Evolutionary conservation across 1,140 invertebrate genomes (phyloP).

Genomic region (Drosophila equinoxialis): DNA sequence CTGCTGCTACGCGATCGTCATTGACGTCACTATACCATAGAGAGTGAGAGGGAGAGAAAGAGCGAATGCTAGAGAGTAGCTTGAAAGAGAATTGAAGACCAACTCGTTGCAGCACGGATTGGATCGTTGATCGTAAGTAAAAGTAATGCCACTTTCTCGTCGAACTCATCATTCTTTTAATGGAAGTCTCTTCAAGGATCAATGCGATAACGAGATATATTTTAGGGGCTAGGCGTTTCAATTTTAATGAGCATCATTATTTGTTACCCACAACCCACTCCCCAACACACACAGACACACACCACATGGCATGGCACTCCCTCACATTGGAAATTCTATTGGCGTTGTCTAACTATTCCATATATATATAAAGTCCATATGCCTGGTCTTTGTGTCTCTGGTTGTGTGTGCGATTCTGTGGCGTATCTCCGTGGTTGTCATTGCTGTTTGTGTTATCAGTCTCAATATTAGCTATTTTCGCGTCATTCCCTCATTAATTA

Average conservation of each 20-base stretch:
- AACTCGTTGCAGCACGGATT: neutral
- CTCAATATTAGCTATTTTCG: constrained; percentile 5
- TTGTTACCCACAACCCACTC: neutral
- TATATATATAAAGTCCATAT: neutral
- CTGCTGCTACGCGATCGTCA: constrained; percentile 38
- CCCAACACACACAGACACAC: neutral
- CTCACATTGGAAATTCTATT: constrained; percentile 5
- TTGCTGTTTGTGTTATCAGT: constrained; percentile 9
- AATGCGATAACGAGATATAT: too few relatives aligned
- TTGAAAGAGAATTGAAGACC: neutral
- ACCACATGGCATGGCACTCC: neutral
- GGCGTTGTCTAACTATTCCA: constrained; percentile 2
- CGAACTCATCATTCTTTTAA: too few relatives aligned
- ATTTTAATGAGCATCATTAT: too few relatives aligned
- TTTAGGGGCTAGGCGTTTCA: too few relatives aligned
- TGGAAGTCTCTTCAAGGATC: too few relatives aligned
- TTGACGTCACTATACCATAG: constrained; percentile 1
- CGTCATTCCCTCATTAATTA: neutral
- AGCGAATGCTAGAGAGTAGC: neutral
- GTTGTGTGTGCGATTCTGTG: neutral
- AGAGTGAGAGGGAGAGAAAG: neutral
- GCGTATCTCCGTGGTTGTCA: constrained; percentile 7
- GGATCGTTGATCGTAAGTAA: too few relatives aligned
- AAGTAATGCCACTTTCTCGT: too few relatives aligned
- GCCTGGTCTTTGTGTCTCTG: neutral